Evolutionary conservation across 1,140 invertebrate genomes (phyloP).

Genomic region (Atta cephalotes): DNA sequence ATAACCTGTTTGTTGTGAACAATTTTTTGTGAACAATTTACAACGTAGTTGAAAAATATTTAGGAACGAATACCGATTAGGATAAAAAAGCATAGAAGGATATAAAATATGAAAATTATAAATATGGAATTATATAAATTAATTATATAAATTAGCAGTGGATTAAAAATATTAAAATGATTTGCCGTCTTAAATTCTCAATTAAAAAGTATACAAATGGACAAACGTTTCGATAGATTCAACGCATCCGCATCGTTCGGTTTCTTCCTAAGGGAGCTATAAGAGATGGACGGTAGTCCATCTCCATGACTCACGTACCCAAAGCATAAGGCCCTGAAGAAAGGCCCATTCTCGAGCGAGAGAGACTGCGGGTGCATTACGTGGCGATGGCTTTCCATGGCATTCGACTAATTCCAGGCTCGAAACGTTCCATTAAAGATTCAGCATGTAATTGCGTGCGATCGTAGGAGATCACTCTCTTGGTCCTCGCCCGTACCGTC

Average conservation of each 20-base stretch:
- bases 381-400: constrained; percentile 84
- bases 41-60: no score
- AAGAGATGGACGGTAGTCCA: constrained; percentile 35
- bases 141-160: background rate
- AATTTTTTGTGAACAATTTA: no score
- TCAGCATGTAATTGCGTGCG: constrained; percentile 86
- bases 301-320: constrained; percentile 39
- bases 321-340: constrained; percentile 5
- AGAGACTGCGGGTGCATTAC: constrained; percentile 69
- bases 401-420: constrained; percentile 86
- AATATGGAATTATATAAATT: background rate
- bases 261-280: background rate
- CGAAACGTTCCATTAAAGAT: constrained; percentile 86
- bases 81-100: no score
- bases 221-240: background rate
- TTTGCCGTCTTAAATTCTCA: background rate
- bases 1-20: no score
- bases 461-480: constrained; percentile 77
- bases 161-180: background rate
- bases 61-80: no score
- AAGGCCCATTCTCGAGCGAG: background rate
- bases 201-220: background rate
- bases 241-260: background rate
- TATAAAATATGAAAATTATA: background rate
- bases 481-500: constrained; percentile 61